These are phyloP conservation scores for Zygothrica quintamaculata DNA, from an alignment of 2,888 invertebrate genomes.

Conservation along the genomic window DNA sequence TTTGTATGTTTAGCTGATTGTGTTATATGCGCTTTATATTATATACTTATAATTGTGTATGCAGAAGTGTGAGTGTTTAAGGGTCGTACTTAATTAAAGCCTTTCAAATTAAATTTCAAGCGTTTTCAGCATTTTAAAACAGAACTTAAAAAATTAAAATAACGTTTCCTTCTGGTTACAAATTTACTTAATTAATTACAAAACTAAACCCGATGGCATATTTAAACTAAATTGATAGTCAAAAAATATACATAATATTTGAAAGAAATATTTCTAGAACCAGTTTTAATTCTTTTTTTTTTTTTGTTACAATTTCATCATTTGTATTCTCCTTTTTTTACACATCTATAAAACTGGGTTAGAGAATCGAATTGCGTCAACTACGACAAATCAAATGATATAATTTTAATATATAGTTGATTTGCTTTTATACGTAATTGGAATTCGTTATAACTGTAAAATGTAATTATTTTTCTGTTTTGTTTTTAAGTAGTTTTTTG, in stretches of 20 bases:
- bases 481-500: constrained; percentile 32
- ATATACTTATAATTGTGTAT: constrained; percentile 11
- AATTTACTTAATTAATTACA: constrained; percentile 55
- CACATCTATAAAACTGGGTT: constrained; percentile 62
- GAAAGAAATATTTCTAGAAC: constrained; percentile 45
- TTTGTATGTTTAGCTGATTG: constrained; percentile 29
- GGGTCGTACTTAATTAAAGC: constrained; percentile 53
- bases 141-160: constrained; percentile 73
- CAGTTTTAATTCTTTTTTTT: constrained; percentile 32
- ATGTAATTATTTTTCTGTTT: constrained; percentile 27
- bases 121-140: constrained; percentile 64
- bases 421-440: constrained; percentile 39
- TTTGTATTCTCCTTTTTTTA: constrained; percentile 47
- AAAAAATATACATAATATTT: constrained; percentile 61
- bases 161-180: constrained; percentile 56
- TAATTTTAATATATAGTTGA: constrained; percentile 35
- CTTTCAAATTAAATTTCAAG: constrained; percentile 55
- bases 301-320: not conserved
- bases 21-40: constrained; percentile 51
- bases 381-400: constrained; percentile 52
- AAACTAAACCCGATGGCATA: constrained; percentile 74
- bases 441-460: constrained; percentile 36
- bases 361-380: constrained; percentile 41
- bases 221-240: constrained; percentile 71
- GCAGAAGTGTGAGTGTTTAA: constrained; percentile 39